Percentiles rank a stretch among this genome's conserved stretches.
Evolutionary conservation across 2,113 vertebrate species (phyloP).

Genomic region (Cercopithecus mona): DNA sequence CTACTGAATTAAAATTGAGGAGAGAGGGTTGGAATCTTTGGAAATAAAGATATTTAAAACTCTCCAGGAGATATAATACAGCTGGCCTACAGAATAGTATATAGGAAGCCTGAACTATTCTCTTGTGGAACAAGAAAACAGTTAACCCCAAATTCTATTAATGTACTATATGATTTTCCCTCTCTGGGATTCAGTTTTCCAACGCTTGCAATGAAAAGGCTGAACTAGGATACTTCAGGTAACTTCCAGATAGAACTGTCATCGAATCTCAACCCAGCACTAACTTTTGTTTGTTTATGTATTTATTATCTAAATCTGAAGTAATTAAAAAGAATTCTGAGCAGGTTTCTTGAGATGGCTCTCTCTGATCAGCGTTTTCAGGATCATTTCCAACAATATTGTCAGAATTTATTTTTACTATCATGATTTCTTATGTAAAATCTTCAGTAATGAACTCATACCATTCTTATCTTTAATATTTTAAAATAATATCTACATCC

Average conservation of each 20-base stretch:
- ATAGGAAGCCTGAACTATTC: neutral
- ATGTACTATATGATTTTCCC: neutral
- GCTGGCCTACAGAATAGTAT: neutral
- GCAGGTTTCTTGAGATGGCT: neutral
- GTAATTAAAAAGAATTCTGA: neutral
- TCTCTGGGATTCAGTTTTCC: neutral
- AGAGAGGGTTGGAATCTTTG: neutral
- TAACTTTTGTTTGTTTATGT: neutral
- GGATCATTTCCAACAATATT: neutral
- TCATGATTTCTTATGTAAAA: neutral
- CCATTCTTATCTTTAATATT: neutral
- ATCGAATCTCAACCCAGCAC: neutral
- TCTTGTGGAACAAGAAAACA: neutral
- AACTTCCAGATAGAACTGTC: neutral
- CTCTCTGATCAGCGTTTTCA: neutral
- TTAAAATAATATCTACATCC: neutral
- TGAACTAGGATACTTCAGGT: neutral
- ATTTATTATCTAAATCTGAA: neutral
- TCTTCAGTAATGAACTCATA: neutral
- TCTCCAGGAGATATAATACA: neutral
- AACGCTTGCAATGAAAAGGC: neutral
- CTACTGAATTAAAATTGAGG: neutral
- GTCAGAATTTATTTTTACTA: slow-evolving; percentile 3
- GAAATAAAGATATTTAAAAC: slow-evolving; percentile 13
- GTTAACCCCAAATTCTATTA: neutral